Conservation (phyloP, 2,888 invertebrate genomes). For the Sarcophaga variegata region DNA sequence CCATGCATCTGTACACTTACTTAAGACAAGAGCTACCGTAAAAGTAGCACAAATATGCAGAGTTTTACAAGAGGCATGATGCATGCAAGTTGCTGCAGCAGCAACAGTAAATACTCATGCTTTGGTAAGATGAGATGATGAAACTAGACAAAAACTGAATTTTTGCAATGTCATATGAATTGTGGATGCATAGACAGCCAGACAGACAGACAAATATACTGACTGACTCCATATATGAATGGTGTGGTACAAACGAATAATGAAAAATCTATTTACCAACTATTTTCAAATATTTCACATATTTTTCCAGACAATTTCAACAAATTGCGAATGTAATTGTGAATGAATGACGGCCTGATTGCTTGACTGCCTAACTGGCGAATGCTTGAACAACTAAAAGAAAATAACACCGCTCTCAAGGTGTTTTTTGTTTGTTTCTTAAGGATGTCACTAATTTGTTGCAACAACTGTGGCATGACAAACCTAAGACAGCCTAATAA, state of each 20-base stretch:
- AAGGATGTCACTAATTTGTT: slow-evolving; percentile 64
- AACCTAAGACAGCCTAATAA: neutral
- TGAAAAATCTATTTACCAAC: slow-evolving; percentile 40
- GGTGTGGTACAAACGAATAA: slow-evolving; percentile 10
- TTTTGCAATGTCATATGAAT: neutral
- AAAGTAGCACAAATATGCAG: slow-evolving; percentile 56
- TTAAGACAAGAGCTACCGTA: slow-evolving; percentile 56
- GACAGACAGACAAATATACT: neutral
- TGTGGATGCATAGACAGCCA: too few relatives aligned
- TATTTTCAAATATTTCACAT: slow-evolving; percentile 49
- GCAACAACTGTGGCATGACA: slow-evolving; percentile 53
- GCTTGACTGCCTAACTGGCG: slow-evolving; percentile 1
- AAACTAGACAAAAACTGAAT: neutral
- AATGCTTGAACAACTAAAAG: slow-evolving; percentile 19
- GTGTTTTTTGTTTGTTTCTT: slow-evolving; percentile 48
- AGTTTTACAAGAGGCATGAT: slow-evolving; percentile 20
- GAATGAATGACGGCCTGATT: slow-evolving; percentile 17
- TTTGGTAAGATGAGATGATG: too few relatives aligned
- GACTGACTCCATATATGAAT: neutral
- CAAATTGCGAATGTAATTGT: slow-evolving; percentile 56
- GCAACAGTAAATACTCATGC: neutral
- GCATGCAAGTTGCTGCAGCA: neutral
- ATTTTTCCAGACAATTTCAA: slow-evolving; percentile 53
- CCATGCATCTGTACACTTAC: slow-evolving; percentile 1
- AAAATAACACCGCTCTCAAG: slow-evolving; percentile 15